phyloP scores from a whole-genome alignment of 1,140 invertebrate genomes.

The Thaumatotibia leucotreta region DNA sequence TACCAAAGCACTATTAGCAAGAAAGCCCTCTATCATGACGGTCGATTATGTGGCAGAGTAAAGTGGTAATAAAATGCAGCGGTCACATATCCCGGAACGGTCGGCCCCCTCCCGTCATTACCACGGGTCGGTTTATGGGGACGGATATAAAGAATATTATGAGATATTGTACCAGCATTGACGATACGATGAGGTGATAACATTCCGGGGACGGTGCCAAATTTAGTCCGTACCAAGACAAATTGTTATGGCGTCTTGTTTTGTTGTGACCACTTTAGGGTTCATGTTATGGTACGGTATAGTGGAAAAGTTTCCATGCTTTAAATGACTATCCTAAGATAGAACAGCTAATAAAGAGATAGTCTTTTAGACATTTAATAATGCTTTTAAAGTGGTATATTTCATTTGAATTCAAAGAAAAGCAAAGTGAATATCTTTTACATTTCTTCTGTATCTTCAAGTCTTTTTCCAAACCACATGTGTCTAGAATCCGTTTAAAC shows the following conservation, averaged over 20 bases:
- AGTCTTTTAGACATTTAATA: too few relatives aligned
- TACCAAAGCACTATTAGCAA: conserved; percentile 54
- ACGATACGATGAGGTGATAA: conserved; percentile 67
- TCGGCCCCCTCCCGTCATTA: conserved; percentile 68
- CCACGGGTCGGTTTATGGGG: conserved; percentile 68
- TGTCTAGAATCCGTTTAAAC: conserved; percentile 29
- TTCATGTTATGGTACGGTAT: background rate
- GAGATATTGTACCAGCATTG: conserved; percentile 68
- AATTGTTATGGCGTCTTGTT: conserved; percentile 41
- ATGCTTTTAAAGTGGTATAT: too few relatives aligned
- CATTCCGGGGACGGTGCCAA: conserved; percentile 44
- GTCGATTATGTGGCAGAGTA: conserved; percentile 74
- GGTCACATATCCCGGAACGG: conserved; percentile 74
- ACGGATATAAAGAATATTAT: conserved; percentile 74
- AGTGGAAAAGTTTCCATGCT: background rate
- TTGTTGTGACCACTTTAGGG: background rate
- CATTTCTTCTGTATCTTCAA: too few relatives aligned
- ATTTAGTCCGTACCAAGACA: conserved; percentile 44
- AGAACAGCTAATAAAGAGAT: too few relatives aligned
- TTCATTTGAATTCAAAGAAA: too few relatives aligned
- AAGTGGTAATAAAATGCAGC: conserved; percentile 76
- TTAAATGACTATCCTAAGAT: background rate
- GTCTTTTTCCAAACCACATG: background rate
- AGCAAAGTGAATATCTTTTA: too few relatives aligned
- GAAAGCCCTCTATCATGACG: conserved; percentile 70